These are phyloP conservation scores for Gymnopithys bicolor DNA, from an alignment of 2,797 vertebrate genomes.

Conservation along the genomic window DNA sequence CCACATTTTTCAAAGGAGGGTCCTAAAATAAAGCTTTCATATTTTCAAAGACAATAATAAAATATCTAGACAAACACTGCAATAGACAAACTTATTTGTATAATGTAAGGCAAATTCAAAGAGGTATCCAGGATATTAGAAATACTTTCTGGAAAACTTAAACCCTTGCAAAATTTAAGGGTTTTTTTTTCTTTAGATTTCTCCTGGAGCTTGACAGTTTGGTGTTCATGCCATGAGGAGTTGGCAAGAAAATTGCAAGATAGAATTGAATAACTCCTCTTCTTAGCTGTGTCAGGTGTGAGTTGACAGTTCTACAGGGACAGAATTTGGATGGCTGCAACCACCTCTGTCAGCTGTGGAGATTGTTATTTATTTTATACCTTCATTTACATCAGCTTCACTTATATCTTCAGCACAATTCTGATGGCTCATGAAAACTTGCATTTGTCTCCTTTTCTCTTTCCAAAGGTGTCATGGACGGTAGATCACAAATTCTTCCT, in stretches of 20 bases:
- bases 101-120: not conserved
- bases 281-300: not conserved
- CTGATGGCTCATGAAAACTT: not conserved
- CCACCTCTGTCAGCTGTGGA: not conserved
- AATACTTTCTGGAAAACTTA: not conserved
- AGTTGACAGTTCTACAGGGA: not conserved
- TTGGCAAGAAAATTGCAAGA: not conserved
- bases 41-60: not conserved
- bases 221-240: not conserved
- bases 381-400: not conserved
- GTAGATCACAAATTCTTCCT: not conserved
- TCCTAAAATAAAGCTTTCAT: not conserved
- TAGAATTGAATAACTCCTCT: not conserved
- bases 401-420: not conserved
- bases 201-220: not conserved
- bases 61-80: not conserved
- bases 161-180: not conserved
- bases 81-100: not conserved
- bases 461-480: not conserved
- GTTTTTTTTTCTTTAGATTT: not conserved
- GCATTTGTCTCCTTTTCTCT: not conserved
- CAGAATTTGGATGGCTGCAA: not conserved
- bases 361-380: not conserved
- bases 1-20: not conserved
- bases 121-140: not conserved